Conservation (phyloP, 2,113 vertebrate species). For the Orientallactaga bullata region DNA sequence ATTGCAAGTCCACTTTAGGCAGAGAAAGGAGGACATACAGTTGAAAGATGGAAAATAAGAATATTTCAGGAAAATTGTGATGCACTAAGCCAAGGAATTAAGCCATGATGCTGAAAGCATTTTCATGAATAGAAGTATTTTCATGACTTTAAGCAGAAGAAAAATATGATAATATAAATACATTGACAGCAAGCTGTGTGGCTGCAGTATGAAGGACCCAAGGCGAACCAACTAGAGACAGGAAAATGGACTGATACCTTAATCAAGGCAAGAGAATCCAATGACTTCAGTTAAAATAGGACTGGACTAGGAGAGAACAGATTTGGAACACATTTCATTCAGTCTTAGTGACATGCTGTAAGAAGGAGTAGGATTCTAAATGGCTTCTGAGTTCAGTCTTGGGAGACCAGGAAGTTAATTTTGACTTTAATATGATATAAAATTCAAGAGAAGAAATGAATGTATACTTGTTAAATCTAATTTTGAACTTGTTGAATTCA, state of each 20-base stretch:
- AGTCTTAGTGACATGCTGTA: not conserved
- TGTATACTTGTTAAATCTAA: not conserved
- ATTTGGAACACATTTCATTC: slow-evolving; percentile 6
- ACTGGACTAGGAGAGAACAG: not conserved
- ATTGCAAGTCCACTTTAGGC: not conserved
- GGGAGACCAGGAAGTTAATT: not conserved
- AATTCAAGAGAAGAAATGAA: not conserved
- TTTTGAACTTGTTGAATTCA: slow-evolving; percentile 24
- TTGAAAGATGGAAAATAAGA: not conserved
- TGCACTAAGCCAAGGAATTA: not conserved
- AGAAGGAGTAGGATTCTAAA: not conserved
- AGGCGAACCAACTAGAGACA: not conserved
- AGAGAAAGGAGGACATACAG: not conserved
- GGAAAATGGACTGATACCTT: not conserved
- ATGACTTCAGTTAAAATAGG: slow-evolving; percentile 3
- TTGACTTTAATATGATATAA: slow-evolving; percentile 17
- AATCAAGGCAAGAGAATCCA: slow-evolving; percentile 29
- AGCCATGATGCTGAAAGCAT: not conserved
- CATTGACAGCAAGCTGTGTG: slow-evolving; percentile 33
- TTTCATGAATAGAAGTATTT: too few relatives aligned
- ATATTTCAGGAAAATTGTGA: not conserved
- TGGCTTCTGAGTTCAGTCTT: not conserved
- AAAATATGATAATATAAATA: not conserved
- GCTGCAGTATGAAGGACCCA: not conserved
- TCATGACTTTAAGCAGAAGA: slow-evolving; percentile 17